Percentiles rank a stretch among this genome's conserved stretches.
phyloP scores from a whole-genome alignment of 2,797 vertebrate species.

The Vultur gryphus region DNA sequence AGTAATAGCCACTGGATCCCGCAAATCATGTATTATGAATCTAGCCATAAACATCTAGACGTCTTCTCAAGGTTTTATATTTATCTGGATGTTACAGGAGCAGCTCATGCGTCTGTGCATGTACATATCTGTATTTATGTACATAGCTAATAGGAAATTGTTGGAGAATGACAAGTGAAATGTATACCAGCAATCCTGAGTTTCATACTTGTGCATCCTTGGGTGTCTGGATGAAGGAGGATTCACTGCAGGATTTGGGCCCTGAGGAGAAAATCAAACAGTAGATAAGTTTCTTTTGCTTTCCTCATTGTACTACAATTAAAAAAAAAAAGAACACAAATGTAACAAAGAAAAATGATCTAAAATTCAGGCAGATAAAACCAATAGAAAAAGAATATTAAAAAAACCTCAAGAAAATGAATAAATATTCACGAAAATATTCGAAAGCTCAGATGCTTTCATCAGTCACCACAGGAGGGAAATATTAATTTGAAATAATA shows the following conservation, averaged over 20 bases:
- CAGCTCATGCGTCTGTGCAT: background rate
- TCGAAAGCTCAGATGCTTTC: background rate
- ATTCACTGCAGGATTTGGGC: background rate
- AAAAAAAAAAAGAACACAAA: background rate
- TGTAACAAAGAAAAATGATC: background rate
- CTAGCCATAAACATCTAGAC: background rate
- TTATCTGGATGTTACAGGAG: background rate
- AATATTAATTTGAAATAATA: conserved; percentile 12
- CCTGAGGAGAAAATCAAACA: background rate
- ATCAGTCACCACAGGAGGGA: conserved; percentile 2
- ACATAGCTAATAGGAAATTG: background rate
- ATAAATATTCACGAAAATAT: background rate
- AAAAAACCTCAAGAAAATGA: background rate
- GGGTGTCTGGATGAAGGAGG: background rate
- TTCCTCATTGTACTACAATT: background rate
- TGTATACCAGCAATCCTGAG: background rate
- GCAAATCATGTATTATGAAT: background rate
- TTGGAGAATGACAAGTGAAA: background rate
- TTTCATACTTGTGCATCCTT: background rate
- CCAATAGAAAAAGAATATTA: background rate
- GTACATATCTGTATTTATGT: background rate
- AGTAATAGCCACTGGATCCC: background rate
- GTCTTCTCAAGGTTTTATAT: background rate
- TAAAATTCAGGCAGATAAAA: background rate
- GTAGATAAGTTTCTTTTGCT: background rate